These are phyloP conservation scores for fruit fly (Drosophila melanogaster) DNA, from an alignment of 1,140 invertebrate species.

Conservation along the genomic window Release_6_plus_ISO1_MT NT_037436.4:1671501-1672000, in stretches of 20 bases:
- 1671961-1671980: constrained; percentile 76
- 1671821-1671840: constrained; percentile 88
- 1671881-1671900: constrained; percentile 87
- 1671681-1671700: constrained; percentile 57
- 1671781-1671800: constrained; percentile 75
- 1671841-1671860: constrained; percentile 87
- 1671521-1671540: constrained; percentile 90
- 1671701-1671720: constrained; percentile 90
- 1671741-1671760: constrained; percentile 88
- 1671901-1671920: constrained; percentile 89
- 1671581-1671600: constrained; percentile 90
- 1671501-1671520: constrained; percentile 87
- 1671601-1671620: constrained; percentile 88
- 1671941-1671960: constrained; percentile 85
- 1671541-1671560: constrained; percentile 92
- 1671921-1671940: constrained; percentile 87
- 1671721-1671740: constrained; percentile 87
- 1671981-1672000: constrained; percentile 77
- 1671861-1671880: constrained; percentile 88
- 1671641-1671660: constrained; percentile 92
- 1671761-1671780: constrained; percentile 67
- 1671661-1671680: constrained; percentile 17
- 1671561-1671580: constrained; percentile 89
- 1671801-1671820: constrained; percentile 88
- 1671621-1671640: constrained; percentile 94